Evolutionary conservation across 2,888 invertebrate species (phyloP).

Genomic region (Chaetoderma sp.): DNA sequence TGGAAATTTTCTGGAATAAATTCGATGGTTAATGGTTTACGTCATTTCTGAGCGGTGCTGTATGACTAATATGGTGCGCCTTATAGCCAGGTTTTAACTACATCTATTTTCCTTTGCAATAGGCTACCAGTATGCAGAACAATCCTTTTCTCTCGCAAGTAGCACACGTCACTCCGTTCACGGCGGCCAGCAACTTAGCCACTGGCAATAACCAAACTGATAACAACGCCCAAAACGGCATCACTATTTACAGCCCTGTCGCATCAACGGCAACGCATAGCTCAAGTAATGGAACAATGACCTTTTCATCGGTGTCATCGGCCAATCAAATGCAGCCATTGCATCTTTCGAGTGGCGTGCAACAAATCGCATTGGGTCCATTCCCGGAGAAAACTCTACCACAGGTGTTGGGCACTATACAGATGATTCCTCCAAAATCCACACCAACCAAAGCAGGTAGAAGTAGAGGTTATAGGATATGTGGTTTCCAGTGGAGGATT

Average conservation of each 20-base stretch:
- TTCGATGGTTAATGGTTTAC: no score
- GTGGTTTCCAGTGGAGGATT: no score
- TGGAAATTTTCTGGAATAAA: no score
- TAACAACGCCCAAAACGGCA: conserved; percentile 32
- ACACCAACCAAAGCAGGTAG: conserved; percentile 58
- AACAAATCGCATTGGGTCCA: conserved; percentile 44
- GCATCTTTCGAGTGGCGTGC: conserved; percentile 31
- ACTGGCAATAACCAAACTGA: conserved; percentile 2
- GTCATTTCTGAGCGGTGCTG: no score
- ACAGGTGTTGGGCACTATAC: not conserved
- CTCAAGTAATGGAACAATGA: conserved; percentile 13
- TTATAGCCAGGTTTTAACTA: not conserved
- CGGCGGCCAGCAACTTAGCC: conserved; percentile 1
- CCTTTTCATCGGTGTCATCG: conserved; percentile 42
- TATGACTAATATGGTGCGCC: no score
- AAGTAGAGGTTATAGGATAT: no score
- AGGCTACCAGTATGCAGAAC: conserved; percentile 16
- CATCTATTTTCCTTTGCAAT: not conserved
- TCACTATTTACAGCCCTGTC: conserved; percentile 46
- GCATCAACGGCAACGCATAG: conserved; percentile 41
- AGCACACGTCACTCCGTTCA: conserved; percentile 32
- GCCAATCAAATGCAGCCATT: conserved; percentile 40
- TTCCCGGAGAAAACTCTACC: not conserved
- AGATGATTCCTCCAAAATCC: conserved; percentile 36
- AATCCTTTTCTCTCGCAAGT: conserved; percentile 52